Base-by-base conservation (phyloP, 2,797 vertebrate genomes). In the Phoxinus dragarum region DNA sequence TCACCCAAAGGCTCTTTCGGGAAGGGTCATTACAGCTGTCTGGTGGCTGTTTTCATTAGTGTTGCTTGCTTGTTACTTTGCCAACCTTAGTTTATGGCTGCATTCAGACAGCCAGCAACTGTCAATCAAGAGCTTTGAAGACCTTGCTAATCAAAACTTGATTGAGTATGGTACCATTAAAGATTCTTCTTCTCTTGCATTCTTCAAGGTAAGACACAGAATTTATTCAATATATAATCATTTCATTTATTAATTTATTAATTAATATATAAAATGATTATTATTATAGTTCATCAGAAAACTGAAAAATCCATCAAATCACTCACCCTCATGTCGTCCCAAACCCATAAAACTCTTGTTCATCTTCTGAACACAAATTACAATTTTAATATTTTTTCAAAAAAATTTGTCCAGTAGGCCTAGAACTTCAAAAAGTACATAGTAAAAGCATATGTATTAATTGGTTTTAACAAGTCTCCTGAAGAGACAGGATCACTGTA, bases 21-120 rank as follows among this genome's bases (percentile, higher is more conserved):
- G 96, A 74, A 93, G 96, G 2, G 82, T 98, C 0, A 89, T 98
- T 4, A 93, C 95, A 0, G 93, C 96, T 66, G 93, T 96, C 92
- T 98, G 97, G 97, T 98, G 97, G 97, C 84, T 97, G 5, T 98
- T 98, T 89, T 93, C 95, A 27, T 90, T 98, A 5, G 89, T 96
- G 76, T 88, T 98, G 84, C 91, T 98, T 82, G 96, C 96, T 0
- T 95, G 95, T 79, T 98, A 97, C 92, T 95, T 97, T 0, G 93
- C 94, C 88, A 96, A 95, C 92, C 94, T 97, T 78, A 94, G 91
- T 0, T 92, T 93, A 0, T 89, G 93, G 85, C 67, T 96, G 88
- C 92, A 93, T 87, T 92, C 94, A 0, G 92, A 93, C 80, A 93
- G 66, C 0, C 94, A 95, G 73, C 94, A 95, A 6, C 67, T 92